Conservation (phyloP, 2,797 vertebrate genomes). For the Anomalospiza imberbis region DNA sequence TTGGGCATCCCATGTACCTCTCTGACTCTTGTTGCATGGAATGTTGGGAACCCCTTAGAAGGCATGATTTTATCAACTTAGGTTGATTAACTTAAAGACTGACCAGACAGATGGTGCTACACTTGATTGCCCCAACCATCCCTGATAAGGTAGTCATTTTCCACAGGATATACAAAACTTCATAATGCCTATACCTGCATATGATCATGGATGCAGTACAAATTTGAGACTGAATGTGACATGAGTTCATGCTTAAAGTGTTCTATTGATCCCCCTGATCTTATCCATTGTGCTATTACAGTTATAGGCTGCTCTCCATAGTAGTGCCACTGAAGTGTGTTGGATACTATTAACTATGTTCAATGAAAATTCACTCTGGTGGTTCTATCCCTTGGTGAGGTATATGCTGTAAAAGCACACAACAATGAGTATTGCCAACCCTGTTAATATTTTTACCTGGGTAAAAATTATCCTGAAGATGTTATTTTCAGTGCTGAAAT, state of each 20-base stretch:
- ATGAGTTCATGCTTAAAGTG: not conserved
- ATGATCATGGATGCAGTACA: accelerated
- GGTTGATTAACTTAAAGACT: not conserved
- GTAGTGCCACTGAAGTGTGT: not conserved
- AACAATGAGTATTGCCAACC: not conserved
- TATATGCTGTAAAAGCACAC: not conserved
- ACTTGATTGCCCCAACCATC: not conserved
- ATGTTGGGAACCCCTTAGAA: not conserved
- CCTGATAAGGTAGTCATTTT: not conserved
- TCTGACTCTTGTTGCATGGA: not conserved
- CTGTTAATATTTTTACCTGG: not conserved
- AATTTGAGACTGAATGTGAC: not conserved
- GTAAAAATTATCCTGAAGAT: not conserved
- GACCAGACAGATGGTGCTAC: not conserved
- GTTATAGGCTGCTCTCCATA: not conserved
- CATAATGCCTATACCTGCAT: not conserved
- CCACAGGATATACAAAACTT: not conserved
- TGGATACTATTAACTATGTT: not conserved
- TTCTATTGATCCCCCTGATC: not conserved
- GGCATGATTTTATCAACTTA: not conserved
- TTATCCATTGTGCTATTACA: not conserved
- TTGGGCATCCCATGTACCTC: not conserved
- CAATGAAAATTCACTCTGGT: not conserved
- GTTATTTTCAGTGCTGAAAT: not conserved
- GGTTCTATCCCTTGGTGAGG: not conserved